Evolutionary conservation across 2,888 invertebrate genomes (phyloP).

Genomic region (Mamestra brassicae): DNA sequence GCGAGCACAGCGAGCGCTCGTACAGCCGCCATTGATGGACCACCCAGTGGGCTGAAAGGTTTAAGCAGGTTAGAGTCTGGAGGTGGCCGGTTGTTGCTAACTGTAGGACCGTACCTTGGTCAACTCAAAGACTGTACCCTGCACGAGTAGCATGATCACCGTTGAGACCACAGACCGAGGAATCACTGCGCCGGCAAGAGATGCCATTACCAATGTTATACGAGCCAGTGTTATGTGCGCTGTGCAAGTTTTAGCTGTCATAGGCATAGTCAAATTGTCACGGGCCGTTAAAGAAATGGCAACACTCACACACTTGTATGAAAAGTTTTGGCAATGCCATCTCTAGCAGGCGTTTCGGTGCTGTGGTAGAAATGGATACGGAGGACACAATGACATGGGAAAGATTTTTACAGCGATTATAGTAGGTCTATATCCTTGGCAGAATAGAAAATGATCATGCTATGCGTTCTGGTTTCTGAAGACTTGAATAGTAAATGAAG

Average conservation of each 20-base stretch:
- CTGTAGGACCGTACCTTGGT: slow-evolving; percentile 12
- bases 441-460: too few species aligned
- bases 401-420: too few species aligned
- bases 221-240: background rate
- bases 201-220: background rate
- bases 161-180: background rate
- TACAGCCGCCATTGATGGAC: slow-evolving; percentile 87
- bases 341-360: too few species aligned
- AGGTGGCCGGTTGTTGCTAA: background rate
- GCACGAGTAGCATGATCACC: background rate
- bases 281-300: too few species aligned
- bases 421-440: too few species aligned
- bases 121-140: background rate
- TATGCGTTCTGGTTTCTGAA: background rate
- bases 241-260: background rate
- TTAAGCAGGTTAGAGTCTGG: background rate
- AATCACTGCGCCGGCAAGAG: background rate
- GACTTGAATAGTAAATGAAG: background rate
- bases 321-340: too few species aligned
- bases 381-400: background rate
- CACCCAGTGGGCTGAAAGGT: slow-evolving; percentile 84
- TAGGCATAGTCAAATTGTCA: background rate
- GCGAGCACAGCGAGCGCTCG: slow-evolving; percentile 86
- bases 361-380: background rate
- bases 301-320: background rate